Evolutionary conservation across 2,888 invertebrate species (phyloP).

Genomic region (Lycocerus yunnanus): DNA sequence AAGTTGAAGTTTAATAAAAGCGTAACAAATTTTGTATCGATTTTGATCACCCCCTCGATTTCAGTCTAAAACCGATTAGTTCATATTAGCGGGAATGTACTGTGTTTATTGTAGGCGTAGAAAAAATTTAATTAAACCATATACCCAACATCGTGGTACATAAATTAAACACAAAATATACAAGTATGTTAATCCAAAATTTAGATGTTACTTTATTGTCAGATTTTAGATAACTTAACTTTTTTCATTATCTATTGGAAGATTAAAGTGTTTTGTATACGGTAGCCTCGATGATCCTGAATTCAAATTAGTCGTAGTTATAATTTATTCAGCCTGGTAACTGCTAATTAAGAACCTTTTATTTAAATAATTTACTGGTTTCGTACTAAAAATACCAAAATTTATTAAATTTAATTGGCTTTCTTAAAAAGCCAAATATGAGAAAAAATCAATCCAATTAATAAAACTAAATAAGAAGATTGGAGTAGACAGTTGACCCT

Average conservation of each 20-base stretch:
- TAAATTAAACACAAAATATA: background rate
- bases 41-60: background rate
- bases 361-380: background rate
- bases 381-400: background rate
- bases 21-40: background rate
- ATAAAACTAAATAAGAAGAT: constrained; percentile 53
- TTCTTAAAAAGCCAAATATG: background rate
- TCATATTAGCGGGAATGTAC: background rate
- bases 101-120: background rate
- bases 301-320: background rate
- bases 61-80: background rate
- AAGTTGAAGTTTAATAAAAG: background rate
- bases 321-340: background rate
- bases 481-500: constrained; percentile 53
- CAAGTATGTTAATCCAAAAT: background rate
- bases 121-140: background rate
- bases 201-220: background rate
- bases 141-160: background rate
- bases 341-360: background rate
- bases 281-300: background rate
- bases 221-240: background rate
- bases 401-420: background rate
- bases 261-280: background rate
- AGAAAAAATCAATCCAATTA: constrained; percentile 39
- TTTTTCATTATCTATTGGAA: background rate